Percentiles rank a stretch among this genome's conserved stretches.
These are phyloP conservation scores for Bos javanicus DNA, from an alignment of 2,113 vertebrate species.

Conservation along the genomic window DNA sequence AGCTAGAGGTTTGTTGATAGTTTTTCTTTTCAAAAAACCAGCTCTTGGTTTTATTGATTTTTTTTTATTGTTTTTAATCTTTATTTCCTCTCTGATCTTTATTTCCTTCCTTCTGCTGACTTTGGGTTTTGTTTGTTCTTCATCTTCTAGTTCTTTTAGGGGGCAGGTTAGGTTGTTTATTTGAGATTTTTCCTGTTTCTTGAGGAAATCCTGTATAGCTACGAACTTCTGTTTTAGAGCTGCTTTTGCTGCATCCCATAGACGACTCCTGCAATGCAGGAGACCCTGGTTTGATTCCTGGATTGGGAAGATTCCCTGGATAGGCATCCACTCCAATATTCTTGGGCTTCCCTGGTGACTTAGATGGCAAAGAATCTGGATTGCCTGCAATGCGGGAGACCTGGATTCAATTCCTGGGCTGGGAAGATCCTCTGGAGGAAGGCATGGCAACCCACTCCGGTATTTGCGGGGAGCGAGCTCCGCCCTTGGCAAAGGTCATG, in stretches of 20 bases:
- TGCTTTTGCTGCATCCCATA: background rate
- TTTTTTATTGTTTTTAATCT: background rate
- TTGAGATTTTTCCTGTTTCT: background rate
- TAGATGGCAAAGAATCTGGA: background rate
- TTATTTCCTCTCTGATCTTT: background rate
- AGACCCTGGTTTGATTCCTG: background rate
- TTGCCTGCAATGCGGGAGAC: background rate
- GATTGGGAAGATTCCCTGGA: background rate
- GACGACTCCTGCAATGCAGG: accelerated
- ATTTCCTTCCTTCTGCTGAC: background rate
- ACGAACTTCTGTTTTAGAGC: background rate
- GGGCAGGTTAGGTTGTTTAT: background rate
- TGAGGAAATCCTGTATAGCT: background rate
- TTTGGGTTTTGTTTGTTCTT: background rate
- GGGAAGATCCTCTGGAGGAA: background rate
- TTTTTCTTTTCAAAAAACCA: background rate
- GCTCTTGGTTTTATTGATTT: background rate
- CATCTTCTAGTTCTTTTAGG: background rate
- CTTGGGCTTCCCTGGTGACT: background rate
- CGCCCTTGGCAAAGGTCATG: no score
- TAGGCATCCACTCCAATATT: background rate
- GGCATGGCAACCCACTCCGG: background rate
- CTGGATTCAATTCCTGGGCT: background rate
- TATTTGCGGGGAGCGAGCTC: no score
- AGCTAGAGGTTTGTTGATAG: background rate